Evolutionary conservation across 2,888 invertebrate species (phyloP).

Genomic region (Epinotia bilunana): DNA sequence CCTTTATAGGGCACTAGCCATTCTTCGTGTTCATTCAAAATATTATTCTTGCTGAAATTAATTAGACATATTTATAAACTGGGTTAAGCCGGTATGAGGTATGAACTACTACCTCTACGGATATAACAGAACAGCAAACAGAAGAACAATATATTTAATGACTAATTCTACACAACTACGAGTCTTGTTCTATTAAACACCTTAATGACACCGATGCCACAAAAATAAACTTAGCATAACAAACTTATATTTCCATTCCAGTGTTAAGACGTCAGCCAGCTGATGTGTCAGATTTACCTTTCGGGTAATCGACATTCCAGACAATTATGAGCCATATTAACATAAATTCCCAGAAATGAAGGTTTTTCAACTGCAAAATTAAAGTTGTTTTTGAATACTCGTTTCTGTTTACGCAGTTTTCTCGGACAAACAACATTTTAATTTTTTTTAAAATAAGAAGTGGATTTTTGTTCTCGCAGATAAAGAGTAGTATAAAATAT

Average conservation of each 20-base stretch:
- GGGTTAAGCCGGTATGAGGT: neutral
- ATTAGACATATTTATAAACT: neutral
- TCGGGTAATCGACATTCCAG: neutral
- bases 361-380: neutral
- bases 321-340: slow-evolving; percentile 17
- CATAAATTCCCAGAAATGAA: slow-evolving; percentile 1
- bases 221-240: slow-evolving; percentile 36
- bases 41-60: neutral
- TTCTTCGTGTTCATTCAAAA: neutral
- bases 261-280: neutral
- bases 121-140: neutral
- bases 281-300: neutral
- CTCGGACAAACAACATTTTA: no score
- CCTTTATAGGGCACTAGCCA: slow-evolving; percentile 18
- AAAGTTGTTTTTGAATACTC: neutral
- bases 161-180: neutral
- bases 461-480: neutral
- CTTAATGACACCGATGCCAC: slow-evolving; percentile 22
- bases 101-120: neutral
- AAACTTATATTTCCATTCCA: slow-evolving; percentile 27
- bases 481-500: no score
- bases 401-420: slow-evolving; percentile 34
- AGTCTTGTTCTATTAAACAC: slow-evolving; percentile 30
- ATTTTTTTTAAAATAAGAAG: neutral
- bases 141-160: neutral